Evolutionary conservation across 2,888 invertebrate genomes (phyloP).

Genomic region (Choreutis nemorana): DNA sequence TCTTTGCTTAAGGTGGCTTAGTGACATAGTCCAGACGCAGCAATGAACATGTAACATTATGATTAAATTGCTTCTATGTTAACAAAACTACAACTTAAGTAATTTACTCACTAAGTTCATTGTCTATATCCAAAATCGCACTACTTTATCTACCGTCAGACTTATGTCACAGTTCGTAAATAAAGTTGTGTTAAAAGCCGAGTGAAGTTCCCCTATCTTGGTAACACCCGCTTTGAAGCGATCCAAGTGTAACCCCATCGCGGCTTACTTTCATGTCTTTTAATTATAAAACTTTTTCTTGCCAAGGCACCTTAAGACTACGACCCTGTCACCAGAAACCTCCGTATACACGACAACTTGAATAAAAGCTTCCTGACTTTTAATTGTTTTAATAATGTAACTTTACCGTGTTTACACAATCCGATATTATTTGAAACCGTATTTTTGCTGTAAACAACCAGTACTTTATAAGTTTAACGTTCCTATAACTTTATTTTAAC

Average conservation of each 20-base stretch:
- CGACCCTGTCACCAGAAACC: too few species aligned
- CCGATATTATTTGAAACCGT: too few species aligned
- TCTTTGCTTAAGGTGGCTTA: slow-evolving; percentile 25
- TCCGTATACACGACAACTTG: too few species aligned
- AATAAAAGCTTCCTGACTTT: too few species aligned
- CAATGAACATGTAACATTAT: too few species aligned
- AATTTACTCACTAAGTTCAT: slow-evolving; percentile 1
- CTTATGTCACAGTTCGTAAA: slow-evolving; percentile 50
- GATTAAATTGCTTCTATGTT: too few species aligned
- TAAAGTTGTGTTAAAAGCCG: slow-evolving; percentile 47
- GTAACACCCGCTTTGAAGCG: slow-evolving; percentile 56
- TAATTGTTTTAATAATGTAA: too few species aligned
- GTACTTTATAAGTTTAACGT: too few species aligned
- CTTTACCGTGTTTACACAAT: too few species aligned
- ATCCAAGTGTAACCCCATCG: slow-evolving; percentile 59
- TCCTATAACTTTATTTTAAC: too few species aligned
- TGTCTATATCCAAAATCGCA: background rate
- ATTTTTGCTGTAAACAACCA: too few species aligned
- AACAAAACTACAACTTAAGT: background rate
- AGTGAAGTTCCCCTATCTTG: slow-evolving; percentile 54
- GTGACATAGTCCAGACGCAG: slow-evolving; percentile 21
- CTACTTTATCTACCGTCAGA: background rate
- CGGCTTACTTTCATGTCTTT: slow-evolving; percentile 58
- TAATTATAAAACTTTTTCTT: slow-evolving; percentile 62
- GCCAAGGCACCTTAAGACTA: too few species aligned